Base-by-base conservation (phyloP, 2,797 vertebrate species). In the Kryptolebias ocellatus region DNA sequence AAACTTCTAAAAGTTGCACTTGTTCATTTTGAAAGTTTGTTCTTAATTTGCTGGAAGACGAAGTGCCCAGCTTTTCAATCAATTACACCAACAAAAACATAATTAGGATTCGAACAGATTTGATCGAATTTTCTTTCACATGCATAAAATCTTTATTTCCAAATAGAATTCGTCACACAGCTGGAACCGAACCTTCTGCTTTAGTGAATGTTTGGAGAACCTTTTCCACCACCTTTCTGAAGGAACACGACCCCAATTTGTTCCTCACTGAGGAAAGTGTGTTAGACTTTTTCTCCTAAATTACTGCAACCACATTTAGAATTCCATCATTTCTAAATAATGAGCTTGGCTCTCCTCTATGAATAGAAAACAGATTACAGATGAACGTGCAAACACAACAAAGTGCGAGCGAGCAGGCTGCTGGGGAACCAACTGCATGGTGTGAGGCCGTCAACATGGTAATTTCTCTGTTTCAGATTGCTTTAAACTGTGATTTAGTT, bases 281-380 rank as follows among this genome's bases (percentile, higher is more conserved):
- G 39, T 49, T 18, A 52, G 31, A 37, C 37, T 57, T 76, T 66
- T 55, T 53, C 27, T 9, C 49, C 52, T 49, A 44, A 60, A 49
- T 44, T 50, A 60, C 31, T 44, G 4, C 2, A 44, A 18, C 34
- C 65, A 49, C 62, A 56, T 55, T 45, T 63, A 63, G 39, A 52
- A 47, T 47, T 18, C 18, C 47, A 58, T 52, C 46, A 60, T 70
- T 65, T 65, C 28, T 47, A 39, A 34, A 0, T 70, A 57, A 70
- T 60, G 52, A 70, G 49, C 52, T 45, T 11, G 61, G 27, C 47
- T 51, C 37, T 31, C 20, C 27, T 28, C 0, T 0, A 54, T 65
- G 56, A 76, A 47, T n/a, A 69, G 57, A 57, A 62, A 57, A 66
- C 53, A 53, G 53, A 57, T 56, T 55, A 29, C 28, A 70, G 53